A percentile compares a stretch with the other conserved stretches of the same genome.
These are phyloP conservation scores for Uloborus plumipes DNA, from an alignment of 2,888 invertebrate species.

Conservation along the genomic window DNA sequence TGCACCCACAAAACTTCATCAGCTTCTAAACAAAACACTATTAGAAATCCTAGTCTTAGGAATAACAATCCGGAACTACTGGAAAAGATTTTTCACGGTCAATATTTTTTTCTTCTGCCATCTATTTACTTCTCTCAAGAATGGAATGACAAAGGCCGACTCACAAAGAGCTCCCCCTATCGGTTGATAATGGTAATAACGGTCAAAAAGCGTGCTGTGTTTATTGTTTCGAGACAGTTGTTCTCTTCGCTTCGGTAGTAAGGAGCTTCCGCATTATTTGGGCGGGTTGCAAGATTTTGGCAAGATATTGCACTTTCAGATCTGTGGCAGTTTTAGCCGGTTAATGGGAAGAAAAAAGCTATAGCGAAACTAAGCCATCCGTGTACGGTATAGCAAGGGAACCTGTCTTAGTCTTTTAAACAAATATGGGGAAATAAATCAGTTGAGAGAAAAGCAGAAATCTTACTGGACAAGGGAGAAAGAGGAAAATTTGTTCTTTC, in stretches of 20 bases:
- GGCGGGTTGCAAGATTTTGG: slow-evolving; percentile 13
- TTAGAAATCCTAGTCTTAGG: too few species aligned
- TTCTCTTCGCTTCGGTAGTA: slow-evolving; percentile 2
- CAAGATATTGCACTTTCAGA: slow-evolving; percentile 8
- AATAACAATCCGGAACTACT: slow-evolving; percentile 19
- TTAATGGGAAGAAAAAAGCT: too few species aligned
- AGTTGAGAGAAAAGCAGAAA: too few species aligned
- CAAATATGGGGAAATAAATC: too few species aligned
- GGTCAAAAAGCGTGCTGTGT: slow-evolving; percentile 28
- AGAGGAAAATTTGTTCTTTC: too few species aligned
- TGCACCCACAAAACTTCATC: too few species aligned
- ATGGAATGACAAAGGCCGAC: slow-evolving; percentile 21
- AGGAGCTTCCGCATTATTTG: slow-evolving; percentile 23
- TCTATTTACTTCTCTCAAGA: slow-evolving; percentile 8
- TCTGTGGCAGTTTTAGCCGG: neutral
- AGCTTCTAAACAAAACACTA: too few species aligned
- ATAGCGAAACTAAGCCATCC: too few species aligned
- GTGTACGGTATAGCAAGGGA: too few species aligned
- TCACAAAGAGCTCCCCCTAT: slow-evolving; percentile 35
- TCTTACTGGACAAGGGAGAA: too few species aligned
- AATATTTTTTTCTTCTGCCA: slow-evolving; percentile 18
- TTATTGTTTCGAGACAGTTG: slow-evolving; percentile 35
- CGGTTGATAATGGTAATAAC: slow-evolving; percentile 31
- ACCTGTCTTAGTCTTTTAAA: too few species aligned
- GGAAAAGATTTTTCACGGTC: slow-evolving; percentile 39